These are phyloP conservation scores for Cephus spinipes DNA, from an alignment of 2,888 invertebrate species.

Conservation along the genomic window DNA sequence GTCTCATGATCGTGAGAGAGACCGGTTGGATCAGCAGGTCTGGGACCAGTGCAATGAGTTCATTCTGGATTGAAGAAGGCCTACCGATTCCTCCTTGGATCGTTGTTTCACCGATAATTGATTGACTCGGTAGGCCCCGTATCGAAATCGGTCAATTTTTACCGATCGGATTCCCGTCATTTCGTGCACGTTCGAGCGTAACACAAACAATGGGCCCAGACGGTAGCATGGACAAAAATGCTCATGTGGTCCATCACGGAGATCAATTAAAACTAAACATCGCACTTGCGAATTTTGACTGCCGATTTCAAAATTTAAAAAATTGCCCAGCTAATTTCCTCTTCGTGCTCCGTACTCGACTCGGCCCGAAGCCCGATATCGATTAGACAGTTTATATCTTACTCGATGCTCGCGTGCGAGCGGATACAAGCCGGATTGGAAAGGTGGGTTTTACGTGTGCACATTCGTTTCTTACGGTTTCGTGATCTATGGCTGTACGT, in stretches of 20 bases:
- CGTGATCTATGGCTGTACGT: constrained; percentile 48
- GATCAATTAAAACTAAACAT: not conserved
- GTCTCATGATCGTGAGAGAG: constrained; percentile 20
- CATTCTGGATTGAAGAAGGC: not conserved
- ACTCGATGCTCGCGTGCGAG: constrained; percentile 33
- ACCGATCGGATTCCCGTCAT: constrained; percentile 7
- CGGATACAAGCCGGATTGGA: constrained; percentile 40
- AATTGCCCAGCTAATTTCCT: not conserved
- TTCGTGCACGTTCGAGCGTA: constrained; percentile 9
- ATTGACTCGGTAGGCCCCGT: constrained; percentile 31
- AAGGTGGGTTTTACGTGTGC: constrained; percentile 46
- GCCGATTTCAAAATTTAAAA: not conserved
- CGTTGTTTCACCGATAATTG: constrained; percentile 30
- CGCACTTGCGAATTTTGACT: not conserved
- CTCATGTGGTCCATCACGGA: not conserved
- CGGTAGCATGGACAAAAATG: not conserved
- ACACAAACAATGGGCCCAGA: not conserved
- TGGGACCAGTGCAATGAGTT: not conserved
- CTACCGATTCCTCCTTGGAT: not conserved
- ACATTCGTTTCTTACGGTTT: constrained; percentile 49
- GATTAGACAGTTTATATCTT: constrained; percentile 44
- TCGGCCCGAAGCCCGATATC: constrained; percentile 43
- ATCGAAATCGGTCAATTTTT: constrained; percentile 20
- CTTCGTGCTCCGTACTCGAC: constrained; percentile 18
- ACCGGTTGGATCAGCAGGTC: not conserved